Evolutionary conservation across 2,797 vertebrate species (phyloP).

Genomic region (Cottoperca gobio): DNA sequence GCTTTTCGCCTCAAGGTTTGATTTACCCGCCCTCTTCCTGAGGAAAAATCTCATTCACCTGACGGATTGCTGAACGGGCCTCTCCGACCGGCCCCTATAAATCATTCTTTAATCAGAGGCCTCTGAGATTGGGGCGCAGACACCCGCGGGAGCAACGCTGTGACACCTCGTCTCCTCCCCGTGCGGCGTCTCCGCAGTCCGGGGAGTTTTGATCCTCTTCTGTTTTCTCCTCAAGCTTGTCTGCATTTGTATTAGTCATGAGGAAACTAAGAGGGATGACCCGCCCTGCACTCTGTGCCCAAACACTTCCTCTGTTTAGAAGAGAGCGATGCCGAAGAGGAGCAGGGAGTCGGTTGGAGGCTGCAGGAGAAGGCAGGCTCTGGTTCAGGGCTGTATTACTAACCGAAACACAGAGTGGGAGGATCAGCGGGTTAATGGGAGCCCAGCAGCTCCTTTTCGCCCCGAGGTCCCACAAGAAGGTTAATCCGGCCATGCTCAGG

Average conservation of each 20-base stretch:
- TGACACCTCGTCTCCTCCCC: slow-evolving; percentile 80
- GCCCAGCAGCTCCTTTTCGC: not conserved
- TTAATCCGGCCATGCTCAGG: not conserved
- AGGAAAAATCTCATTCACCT: slow-evolving; percentile 86
- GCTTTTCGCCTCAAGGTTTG: slow-evolving; percentile 78
- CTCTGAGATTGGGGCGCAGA: slow-evolving; percentile 76
- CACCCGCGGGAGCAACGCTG: slow-evolving; percentile 70
- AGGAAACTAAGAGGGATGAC: slow-evolving; percentile 68
- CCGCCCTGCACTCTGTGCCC: slow-evolving; percentile 5
- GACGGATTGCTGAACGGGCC: slow-evolving; percentile 85
- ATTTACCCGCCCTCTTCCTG: slow-evolving; percentile 86
- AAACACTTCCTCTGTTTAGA: slow-evolving; percentile 23
- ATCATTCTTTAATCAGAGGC: slow-evolving; percentile 90
- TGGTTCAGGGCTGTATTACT: slow-evolving; percentile 6
- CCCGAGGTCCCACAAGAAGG: not conserved
- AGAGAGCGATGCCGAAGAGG: slow-evolving; percentile 17
- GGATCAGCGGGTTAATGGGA: not conserved
- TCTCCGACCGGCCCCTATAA: slow-evolving; percentile 78
- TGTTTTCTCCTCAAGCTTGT: slow-evolving; percentile 68
- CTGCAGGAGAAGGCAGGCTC: not conserved
- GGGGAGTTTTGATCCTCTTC: slow-evolving; percentile 66
- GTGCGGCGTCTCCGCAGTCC: slow-evolving; percentile 49
- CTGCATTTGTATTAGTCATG: slow-evolving; percentile 71
- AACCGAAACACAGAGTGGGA: not conserved
- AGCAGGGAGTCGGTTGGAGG: slow-evolving; percentile 11